Evolutionary conservation across 2,888 invertebrate species (phyloP), one percentile per base, ranked within the genome.

Genomic region (Aspidiotus rigidus): DNA sequence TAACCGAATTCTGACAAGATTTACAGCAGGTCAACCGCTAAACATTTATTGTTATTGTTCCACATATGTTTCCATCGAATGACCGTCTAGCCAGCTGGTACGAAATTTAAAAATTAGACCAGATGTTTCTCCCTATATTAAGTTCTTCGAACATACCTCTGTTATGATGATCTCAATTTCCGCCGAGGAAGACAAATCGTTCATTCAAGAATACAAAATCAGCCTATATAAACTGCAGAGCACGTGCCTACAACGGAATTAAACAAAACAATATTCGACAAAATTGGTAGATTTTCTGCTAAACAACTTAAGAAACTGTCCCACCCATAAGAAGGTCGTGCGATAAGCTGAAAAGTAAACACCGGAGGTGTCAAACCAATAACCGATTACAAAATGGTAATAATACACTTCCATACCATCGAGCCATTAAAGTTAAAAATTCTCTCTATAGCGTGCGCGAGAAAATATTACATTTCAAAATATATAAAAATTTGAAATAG

Each of bases 351-450:
- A 49, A 62, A 42, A 62, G 49, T 62, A 62, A 28, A 28, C 28
- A 28, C 28, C 28, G 28, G 28, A 62, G 42, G 62, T 62, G 49
- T 62, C 62, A 62, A 44, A 62, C 49, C 62, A 42, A 49, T 49
- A 62, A 49, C 62, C 49, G 15, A 62, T 62, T 49, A 49, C 49
- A 62, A 62, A 62, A 62, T 49, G 53, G 62, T 62, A 62, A 62
- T 62, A 62, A 62, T 62, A 62, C 57, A 28, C 28, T 28, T 28
- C 28, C 28, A 28, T 28, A 28, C 28, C 28, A 28, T 62, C 62
- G 62, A 41, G 15, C 62, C 28, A 62, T 62, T 62, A 62, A 62
- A 62, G 62, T 62, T 62, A 53, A 62, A 62, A 62, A 62, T 62
- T 62, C 62, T 62, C 62, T 17, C 42, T 15, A 42, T n/a, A 28